A percentile compares a stretch with the other conserved stretches of the same genome.
These are phyloP conservation scores for Zelostemma sp. DNA, from an alignment of 1,140 invertebrate species.

Conservation along the genomic window DNA sequence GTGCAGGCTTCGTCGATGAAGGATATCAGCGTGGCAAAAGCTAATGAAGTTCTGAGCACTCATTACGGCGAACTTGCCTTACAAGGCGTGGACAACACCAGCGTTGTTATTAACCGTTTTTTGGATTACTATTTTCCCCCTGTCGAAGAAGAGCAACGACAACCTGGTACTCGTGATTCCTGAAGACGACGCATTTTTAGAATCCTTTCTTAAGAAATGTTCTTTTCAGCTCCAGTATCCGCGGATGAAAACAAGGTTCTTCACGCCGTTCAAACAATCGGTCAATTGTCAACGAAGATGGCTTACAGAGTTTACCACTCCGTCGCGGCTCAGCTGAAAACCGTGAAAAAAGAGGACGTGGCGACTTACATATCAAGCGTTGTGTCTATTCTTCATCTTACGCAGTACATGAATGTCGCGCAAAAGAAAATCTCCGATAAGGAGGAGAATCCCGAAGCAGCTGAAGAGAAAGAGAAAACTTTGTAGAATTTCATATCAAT, in stretches of 20 bases:
- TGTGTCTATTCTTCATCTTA: conserved; percentile 77
- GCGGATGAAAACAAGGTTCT: conserved; percentile 77
- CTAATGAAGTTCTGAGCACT: conserved; percentile 79
- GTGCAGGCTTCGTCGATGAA: conserved; percentile 76
- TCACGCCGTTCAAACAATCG: conserved; percentile 80
- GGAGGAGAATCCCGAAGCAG: conserved; percentile 4
- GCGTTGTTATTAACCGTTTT: conserved; percentile 75
- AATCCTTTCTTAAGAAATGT: no score
- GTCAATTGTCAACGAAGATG: conserved; percentile 80
- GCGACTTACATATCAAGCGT: conserved; percentile 76
- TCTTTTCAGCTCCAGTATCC: conserved; percentile 69
- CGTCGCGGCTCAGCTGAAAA: conserved; percentile 75
- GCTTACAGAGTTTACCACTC: conserved; percentile 79
- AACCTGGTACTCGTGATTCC: conserved; percentile 61
- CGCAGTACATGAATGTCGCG: conserved; percentile 70
- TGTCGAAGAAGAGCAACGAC: conserved; percentile 67
- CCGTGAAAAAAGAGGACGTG: conserved; percentile 75
- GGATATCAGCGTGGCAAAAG: conserved; percentile 78
- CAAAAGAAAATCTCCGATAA: conserved; percentile 38
- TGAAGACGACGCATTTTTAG: neutral
- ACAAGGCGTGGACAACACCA: conserved; percentile 75
- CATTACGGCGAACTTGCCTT: conserved; percentile 78
- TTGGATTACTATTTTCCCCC: conserved; percentile 79
- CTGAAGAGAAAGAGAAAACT: conserved; percentile 3
- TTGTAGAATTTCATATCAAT: no score